These are phyloP conservation scores for Schizothorax lantsangensis DNA, from an alignment of 2,797 vertebrate genomes.

Conservation along the genomic window DNA sequence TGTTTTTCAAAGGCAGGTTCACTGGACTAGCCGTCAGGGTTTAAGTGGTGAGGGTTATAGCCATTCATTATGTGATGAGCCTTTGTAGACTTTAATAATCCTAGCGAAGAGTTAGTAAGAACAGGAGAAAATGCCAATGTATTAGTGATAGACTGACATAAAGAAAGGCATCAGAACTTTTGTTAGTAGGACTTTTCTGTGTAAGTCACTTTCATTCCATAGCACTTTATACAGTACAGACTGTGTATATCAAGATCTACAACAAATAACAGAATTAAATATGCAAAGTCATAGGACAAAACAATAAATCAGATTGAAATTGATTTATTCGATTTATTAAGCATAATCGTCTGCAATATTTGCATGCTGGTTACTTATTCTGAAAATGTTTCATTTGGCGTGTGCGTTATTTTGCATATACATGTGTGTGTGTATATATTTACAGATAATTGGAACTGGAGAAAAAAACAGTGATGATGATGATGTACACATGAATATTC, in stretches of 20 bases:
- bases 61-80: conserved; percentile 30
- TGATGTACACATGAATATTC: conserved; percentile 1
- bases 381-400: not conserved
- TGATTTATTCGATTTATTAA: not conserved
- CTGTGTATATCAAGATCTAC: not conserved
- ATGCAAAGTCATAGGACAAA: not conserved
- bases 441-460: not conserved
- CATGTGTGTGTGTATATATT: not conserved
- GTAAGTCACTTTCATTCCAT: not conserved
- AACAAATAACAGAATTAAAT: not conserved
- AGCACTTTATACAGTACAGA: not conserved
- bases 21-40: conserved; percentile 34
- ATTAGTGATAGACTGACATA: not conserved
- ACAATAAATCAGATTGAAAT: not conserved
- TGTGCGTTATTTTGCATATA: not conserved
- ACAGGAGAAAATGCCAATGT: not conserved
- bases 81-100: conserved; percentile 26
- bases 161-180: not conserved
- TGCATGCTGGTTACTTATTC: not conserved
- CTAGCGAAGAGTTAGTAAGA: not conserved
- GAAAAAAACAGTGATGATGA: not conserved
- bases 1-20: conserved; percentile 73
- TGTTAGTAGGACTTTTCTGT: not conserved
- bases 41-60: conserved; percentile 33
- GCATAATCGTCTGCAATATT: not conserved